Base-by-base conservation (phyloP, 2,797 vertebrate species). In the Jordanella pulchra region DNA sequence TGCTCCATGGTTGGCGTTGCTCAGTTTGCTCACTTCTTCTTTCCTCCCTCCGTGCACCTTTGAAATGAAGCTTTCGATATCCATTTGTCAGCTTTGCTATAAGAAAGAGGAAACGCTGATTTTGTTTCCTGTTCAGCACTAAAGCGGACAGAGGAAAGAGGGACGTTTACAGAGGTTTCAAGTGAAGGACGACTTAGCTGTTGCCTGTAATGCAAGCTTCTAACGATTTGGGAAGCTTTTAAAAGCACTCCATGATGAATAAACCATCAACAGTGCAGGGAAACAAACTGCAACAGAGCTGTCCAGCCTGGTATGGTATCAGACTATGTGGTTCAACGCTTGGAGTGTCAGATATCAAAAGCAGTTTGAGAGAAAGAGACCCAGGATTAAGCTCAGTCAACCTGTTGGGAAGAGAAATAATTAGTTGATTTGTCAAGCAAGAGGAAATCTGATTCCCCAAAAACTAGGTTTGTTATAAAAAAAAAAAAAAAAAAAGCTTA, bases 111-210 rank as follows among this genome's bases (percentile, higher is more conserved):
- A 85, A 89, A 73, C 60, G 79, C 72, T 79, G 82, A 81, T 80
- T n/a, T 81, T 71, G 60, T 76, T 90, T 91, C 85, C 86, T 90
- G 76, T 82, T 76, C n/a, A 47, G 72, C 21, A 75, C 73, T 64
- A 58, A 48, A 7, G 56, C 61, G 44, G 39, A 75, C 30, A 7
- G 51, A 81, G 75, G 75, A 86, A 87, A 77, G 39, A 68, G 25
- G 44, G 42, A 56, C 63, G 69, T 76, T 71, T 21, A 65, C 64
- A 48, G 70, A 80, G 80, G 83, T 80, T 82, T 51, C 83, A 69
- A 79, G 71, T 39, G 65, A 73, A 81, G n/a, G 64, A 18, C 35
- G 65, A 51, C 65, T 69, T 27, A 70, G 61, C 67, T 56, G 56
- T 69, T 39, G 67, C 70, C 54, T 77, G 56, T 64, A n/a, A 77